Percentiles rank a stretch among this genome's conserved stretches.
Evolutionary conservation across 2,797 vertebrate species (phyloP).

Genomic region (Botia almorhae): DNA sequence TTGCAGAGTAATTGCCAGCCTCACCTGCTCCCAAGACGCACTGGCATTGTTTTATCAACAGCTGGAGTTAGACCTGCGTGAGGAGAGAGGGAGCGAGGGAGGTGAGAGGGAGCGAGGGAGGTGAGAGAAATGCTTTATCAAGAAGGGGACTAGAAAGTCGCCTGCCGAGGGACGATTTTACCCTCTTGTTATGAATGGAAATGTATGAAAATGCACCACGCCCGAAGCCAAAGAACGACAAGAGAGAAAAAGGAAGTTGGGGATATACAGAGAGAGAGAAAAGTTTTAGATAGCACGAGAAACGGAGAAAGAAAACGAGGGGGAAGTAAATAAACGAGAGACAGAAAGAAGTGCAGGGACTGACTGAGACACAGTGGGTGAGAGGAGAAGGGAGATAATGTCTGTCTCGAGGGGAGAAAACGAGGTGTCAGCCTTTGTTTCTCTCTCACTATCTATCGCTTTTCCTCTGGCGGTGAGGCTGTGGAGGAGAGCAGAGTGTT

Average conservation of each 20-base stretch:
- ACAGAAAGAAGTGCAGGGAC: slow-evolving; percentile 16
- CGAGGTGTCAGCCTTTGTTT: slow-evolving; percentile 57
- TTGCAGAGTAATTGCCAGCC: slow-evolving; percentile 79
- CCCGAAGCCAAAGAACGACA: slow-evolving; percentile 56
- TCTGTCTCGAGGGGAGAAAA: slow-evolving; percentile 74
- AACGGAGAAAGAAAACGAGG: slow-evolving; percentile 5
- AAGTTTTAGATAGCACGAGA: slow-evolving; percentile 28
- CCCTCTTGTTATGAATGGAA: slow-evolving; percentile 63
- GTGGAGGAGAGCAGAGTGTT: slow-evolving; percentile 50
- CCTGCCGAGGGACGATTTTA: slow-evolving; percentile 28
- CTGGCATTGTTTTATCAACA: slow-evolving; percentile 73
- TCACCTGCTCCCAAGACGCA: slow-evolving; percentile 66
- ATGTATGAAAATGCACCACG: slow-evolving; percentile 60
- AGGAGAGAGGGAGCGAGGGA: slow-evolving; percentile 56
- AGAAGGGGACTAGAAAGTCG: slow-evolving; percentile 13
- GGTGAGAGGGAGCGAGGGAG: slow-evolving; percentile 58
- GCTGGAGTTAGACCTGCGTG: slow-evolving; percentile 62
- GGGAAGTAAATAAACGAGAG: slow-evolving; percentile 39
- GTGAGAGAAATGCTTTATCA: slow-evolving; percentile 21
- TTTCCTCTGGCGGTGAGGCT: slow-evolving; percentile 29
- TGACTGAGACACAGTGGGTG: slow-evolving; percentile 42
- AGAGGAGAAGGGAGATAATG: slow-evolving; percentile 59
- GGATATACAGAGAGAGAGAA: slow-evolving; percentile 64
- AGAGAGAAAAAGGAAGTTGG: slow-evolving; percentile 58
- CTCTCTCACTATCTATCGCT: slow-evolving; percentile 45